Evolutionary conservation across 2,113 vertebrate species (phyloP).

Genomic region (Spermophilus dauricus): DNA sequence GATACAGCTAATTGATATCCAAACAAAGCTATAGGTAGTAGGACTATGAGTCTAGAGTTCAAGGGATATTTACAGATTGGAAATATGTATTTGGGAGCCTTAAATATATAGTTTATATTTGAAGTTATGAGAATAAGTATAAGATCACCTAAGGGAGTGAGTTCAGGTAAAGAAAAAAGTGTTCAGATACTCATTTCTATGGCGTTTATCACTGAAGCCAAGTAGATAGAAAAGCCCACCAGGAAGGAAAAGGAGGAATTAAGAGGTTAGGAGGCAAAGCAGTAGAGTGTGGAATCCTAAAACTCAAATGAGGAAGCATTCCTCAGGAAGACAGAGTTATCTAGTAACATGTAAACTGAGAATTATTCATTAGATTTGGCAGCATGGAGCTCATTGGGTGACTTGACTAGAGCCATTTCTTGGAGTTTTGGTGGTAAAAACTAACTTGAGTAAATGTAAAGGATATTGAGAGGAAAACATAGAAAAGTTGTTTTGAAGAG

Average conservation of each 20-base stretch:
- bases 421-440: not conserved
- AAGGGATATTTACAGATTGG: not conserved
- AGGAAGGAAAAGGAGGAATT: not conserved
- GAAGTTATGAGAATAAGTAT: not conserved
- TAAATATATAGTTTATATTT: not conserved
- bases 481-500: not conserved
- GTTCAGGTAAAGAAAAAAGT: not conserved
- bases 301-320: not conserved
- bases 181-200: not conserved
- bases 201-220: not conserved
- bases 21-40: not conserved
- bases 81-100: constrained; percentile 7
- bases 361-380: not conserved
- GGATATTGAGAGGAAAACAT: not conserved
- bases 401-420: not conserved
- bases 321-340: not conserved
- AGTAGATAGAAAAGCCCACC: not conserved
- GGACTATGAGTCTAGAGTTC: not conserved
- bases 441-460: not conserved
- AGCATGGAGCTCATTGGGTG: not conserved
- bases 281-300: not conserved
- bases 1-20: not conserved
- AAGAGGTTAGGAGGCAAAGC: not conserved
- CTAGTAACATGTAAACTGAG: not conserved
- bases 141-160: not conserved